Percentiles rank a stretch among this genome's conserved stretches.
Conservation (phyloP, 2,113 vertebrate species). For the Aix galericulata region DNA sequence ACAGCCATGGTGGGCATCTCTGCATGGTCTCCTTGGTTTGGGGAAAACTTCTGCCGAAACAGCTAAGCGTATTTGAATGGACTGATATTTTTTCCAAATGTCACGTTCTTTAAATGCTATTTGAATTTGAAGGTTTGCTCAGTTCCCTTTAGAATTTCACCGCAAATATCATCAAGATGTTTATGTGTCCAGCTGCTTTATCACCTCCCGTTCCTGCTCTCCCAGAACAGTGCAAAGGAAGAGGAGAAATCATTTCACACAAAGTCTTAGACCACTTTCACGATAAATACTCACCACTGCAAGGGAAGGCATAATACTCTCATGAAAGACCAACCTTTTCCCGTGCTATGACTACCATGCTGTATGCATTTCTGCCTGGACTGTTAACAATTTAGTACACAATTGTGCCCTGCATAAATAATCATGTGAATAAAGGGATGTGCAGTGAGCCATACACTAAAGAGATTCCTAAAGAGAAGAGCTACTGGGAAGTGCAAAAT, state of each 20-base stretch:
- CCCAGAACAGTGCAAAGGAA: background rate
- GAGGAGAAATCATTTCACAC: background rate
- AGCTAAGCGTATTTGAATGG: background rate
- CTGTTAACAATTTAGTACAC: background rate
- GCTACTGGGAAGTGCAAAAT: background rate
- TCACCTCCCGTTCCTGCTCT: background rate
- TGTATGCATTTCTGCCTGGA: background rate
- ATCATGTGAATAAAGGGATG: background rate
- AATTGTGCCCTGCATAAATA: background rate
- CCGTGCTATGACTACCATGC: fast-evolving
- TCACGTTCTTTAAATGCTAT: conserved; percentile 36
- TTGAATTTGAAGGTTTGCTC: conserved; percentile 45
- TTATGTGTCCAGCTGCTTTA: conserved; percentile 32
- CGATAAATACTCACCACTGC: background rate
- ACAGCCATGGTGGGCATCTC: background rate
- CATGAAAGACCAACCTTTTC: background rate
- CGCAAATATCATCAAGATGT: conserved; percentile 39
- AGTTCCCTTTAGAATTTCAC: conserved; percentile 24
- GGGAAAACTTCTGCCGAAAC: background rate
- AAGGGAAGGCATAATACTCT: background rate
- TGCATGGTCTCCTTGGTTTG: fast-evolving
- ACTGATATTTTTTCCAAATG: conserved; percentile 53
- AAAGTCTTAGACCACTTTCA: background rate
- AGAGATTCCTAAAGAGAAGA: background rate
- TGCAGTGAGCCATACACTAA: background rate